Evolutionary conservation across 2,797 vertebrate genomes (phyloP).

Genomic region (Botia kubotai): DNA sequence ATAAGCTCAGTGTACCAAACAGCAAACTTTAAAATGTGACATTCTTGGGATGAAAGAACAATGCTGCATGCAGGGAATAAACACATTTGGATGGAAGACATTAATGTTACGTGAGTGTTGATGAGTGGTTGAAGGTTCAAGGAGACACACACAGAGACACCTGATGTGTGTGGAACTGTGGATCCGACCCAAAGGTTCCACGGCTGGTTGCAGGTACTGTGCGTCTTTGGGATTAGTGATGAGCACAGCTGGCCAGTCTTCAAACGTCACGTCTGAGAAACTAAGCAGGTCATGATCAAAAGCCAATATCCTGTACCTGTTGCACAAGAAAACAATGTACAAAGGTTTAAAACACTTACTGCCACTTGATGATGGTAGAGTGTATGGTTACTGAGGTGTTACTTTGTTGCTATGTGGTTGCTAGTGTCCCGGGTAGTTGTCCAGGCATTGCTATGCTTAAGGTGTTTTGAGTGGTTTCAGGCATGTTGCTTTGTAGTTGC

Average conservation of each 20-base stretch:
- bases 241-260: constrained; percentile 90
- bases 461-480: not conserved
- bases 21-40: not conserved
- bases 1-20: not conserved
- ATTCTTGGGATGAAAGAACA: not conserved
- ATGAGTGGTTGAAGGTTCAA: constrained; percentile 28
- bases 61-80: not conserved
- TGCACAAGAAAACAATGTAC: not conserved
- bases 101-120: not conserved
- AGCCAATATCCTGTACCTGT: constrained; percentile 90
- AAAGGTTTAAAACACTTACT: no score
- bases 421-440: no score
- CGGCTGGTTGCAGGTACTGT: constrained; percentile 86
- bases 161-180: constrained; percentile 92
- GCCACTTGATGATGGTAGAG: no score
- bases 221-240: constrained; percentile 96
- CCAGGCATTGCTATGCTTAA: not conserved
- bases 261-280: constrained; percentile 90
- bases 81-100: constrained; percentile 4
- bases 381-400: no score
- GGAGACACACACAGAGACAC: constrained; percentile 74
- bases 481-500: no score
- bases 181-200: constrained; percentile 88
- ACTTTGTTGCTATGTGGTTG: not conserved
- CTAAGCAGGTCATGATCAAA: constrained; percentile 96